Evolutionary conservation across 2,888 invertebrate genomes (phyloP), one percentile per base, ranked within the genome.

Genomic region (Lycaena phlaeas): DNA sequence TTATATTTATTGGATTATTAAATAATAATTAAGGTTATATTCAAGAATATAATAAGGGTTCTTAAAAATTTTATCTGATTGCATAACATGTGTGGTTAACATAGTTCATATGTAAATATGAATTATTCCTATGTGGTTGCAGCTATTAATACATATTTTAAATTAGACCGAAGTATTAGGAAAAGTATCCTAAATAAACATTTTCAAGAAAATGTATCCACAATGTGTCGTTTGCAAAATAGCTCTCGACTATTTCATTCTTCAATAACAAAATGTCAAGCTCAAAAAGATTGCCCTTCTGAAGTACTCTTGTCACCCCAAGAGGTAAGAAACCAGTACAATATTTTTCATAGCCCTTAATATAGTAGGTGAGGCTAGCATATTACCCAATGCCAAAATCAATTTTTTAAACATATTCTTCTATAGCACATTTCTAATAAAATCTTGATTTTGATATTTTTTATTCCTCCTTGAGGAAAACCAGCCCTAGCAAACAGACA

Each of bases 261-360:
- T 15, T 61, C 69, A 9, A 49, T 50, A 15, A 51, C 49, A 45
- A 11, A 47, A 42, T 38, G 46, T 43, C 62, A 68, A 28, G 43
- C 61, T 12, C 58, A 67, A 27, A 77, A 74, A 48, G 72, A 79
- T 64, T 65, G 62, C 28, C 50, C 34, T 22, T 18, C 62, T 31
- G 58, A 68, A 31, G 57, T 68, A 2, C 55, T 78, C 11, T 76
- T 69, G 30, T 68, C 82, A 4, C 79, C 82, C 14, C 75, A 78
- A 64, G 82, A 82, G 62, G 82, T 77, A 61, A 69, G 72, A n/a
- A n/a, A n/a, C n/a, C n/a, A n/a, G n/a, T n/a, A n/a, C n/a, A n/a
- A n/a, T n/a, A n/a, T n/a, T n/a, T n/a, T n/a, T n/a, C n/a, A n/a
- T n/a, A n/a, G n/a, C n/a, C n/a, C n/a, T n/a, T n/a, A n/a, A n/a